Evolutionary conservation across 2,888 invertebrate species (phyloP), one percentile per base, ranked within the genome.

Genomic region (Andrena bucephala): DNA sequence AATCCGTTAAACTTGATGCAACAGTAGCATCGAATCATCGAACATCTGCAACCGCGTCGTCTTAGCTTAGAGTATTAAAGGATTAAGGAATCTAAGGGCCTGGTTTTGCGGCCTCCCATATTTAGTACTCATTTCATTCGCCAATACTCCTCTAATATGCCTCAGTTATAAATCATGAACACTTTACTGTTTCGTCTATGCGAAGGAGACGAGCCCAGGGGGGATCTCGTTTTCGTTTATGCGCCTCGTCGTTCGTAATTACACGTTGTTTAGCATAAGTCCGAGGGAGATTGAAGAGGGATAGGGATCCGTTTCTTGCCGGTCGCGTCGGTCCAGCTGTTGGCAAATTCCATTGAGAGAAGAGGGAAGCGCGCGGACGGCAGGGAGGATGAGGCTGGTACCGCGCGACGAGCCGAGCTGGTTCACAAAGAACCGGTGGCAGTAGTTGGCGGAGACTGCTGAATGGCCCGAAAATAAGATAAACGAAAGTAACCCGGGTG

Each of bases 391-490:
- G 33, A 8, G 48, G 31, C 27, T 42, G 60, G 67, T 67, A 63
- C 78, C 77, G 82, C 79, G 79, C 79, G 79, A 62, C 36, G 31
- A 31, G 65, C 67, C 72, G 48, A 66, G 73, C 72, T 59, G 81
- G 69, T 65, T 65, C 81, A 79, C 81, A 79, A 77, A 81, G 89
- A 87, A 87, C 89, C 84, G 87, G 87, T 89, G 89, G 89, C 87
- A 71, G 83, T 84, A 75, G 84, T 84, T 54, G 84, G 83, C 71
- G 71, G 79, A 78, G 65, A 63, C 63, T 77, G 84, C 74, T 90
- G 89, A 89, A 89, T 89, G 90, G 89, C 42, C 77, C 81, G 86
- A 86, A 84, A 90, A 90, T 90, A 89, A 90, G 90, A 90, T 90
- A 86, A 90, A 90, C 89, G 86, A 90, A 90, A 89, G 85, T 83